A percentile compares a stretch with the other conserved stretches of the same genome.
phyloP scores from a whole-genome alignment of 1,140 invertebrate species.

The Calephelis virginiensis region DNA sequence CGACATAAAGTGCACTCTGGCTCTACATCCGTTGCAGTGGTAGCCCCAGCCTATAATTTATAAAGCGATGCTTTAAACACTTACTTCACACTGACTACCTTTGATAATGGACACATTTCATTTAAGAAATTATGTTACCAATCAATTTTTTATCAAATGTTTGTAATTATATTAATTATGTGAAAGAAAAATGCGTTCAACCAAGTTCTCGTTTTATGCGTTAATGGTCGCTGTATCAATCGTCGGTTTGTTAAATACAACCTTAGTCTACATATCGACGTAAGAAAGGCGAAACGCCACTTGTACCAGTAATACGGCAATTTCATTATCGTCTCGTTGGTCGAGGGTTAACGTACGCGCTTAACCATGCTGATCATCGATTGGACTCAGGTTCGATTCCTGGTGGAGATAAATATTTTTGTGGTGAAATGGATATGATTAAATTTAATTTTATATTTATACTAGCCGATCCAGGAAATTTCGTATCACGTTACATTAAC shows the following conservation, averaged over 20 bases:
- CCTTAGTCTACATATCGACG: conserved; percentile 60
- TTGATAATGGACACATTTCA: conserved; percentile 39
- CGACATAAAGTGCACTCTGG: conserved; percentile 36
- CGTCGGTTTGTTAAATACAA: conserved; percentile 66
- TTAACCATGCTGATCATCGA: background rate
- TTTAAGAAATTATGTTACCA: conserved; percentile 19
- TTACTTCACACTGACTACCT: conserved; percentile 50
- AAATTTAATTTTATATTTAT: too few species aligned
- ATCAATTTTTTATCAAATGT: background rate
- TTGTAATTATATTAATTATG: conserved; percentile 1
- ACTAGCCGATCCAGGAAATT: too few species aligned
- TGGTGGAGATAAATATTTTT: too few species aligned
- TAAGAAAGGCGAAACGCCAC: conserved; percentile 31
- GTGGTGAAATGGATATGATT: too few species aligned
- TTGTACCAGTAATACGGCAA: conserved; percentile 20
- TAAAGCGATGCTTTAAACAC: conserved; percentile 53
- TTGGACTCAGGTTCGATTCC: too few species aligned
- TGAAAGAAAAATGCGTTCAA: conserved; percentile 39
- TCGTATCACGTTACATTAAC: too few species aligned
- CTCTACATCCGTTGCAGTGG: conserved; percentile 42
- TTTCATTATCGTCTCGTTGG: background rate
- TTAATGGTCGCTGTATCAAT: conserved; percentile 59
- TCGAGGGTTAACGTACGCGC: conserved; percentile 6
- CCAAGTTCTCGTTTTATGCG: conserved; percentile 48
- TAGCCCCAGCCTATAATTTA: conserved; percentile 66